Conservation (phyloP, 2,113 vertebrate genomes). For the Plecotus auritus region DNA sequence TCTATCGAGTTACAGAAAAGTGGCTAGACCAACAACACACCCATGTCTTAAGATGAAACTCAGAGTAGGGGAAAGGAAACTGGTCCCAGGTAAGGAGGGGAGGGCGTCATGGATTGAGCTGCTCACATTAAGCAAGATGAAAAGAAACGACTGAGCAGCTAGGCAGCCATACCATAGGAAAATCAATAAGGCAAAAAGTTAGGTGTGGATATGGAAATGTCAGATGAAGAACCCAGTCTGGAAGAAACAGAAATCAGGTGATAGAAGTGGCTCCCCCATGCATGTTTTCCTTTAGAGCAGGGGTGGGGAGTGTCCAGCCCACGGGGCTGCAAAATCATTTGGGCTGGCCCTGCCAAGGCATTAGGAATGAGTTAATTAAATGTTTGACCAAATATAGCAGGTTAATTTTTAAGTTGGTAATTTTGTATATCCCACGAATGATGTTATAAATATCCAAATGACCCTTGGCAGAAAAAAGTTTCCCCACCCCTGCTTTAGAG, state of each 20-base stretch:
- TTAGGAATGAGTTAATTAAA: too few relatives aligned
- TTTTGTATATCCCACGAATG: too few relatives aligned
- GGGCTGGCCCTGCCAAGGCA: too few relatives aligned
- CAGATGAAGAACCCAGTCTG: background rate
- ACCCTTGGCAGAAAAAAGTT: too few relatives aligned
- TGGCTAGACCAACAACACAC: background rate
- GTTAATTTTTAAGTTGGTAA: too few relatives aligned
- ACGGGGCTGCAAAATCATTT: too few relatives aligned
- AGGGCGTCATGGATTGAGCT: background rate
- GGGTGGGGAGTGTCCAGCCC: too few relatives aligned
- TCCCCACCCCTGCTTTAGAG: background rate
- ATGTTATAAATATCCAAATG: too few relatives aligned
- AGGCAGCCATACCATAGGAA: background rate
- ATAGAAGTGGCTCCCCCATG: background rate
- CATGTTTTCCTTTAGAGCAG: constrained; percentile 31
- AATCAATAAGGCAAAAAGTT: background rate
- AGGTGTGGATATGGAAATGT: background rate
- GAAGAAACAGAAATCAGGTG: constrained; percentile 5
- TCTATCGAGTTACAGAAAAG: background rate
- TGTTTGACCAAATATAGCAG: too few relatives aligned
- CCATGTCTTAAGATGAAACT: background rate
- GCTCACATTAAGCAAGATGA: background rate
- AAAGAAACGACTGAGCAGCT: background rate
- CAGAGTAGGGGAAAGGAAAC: background rate
- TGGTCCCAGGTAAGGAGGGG: background rate